These are phyloP conservation scores for Oreochromis mossambicus DNA, from an alignment of 2,797 vertebrate species.

Conservation along the genomic window DNA sequence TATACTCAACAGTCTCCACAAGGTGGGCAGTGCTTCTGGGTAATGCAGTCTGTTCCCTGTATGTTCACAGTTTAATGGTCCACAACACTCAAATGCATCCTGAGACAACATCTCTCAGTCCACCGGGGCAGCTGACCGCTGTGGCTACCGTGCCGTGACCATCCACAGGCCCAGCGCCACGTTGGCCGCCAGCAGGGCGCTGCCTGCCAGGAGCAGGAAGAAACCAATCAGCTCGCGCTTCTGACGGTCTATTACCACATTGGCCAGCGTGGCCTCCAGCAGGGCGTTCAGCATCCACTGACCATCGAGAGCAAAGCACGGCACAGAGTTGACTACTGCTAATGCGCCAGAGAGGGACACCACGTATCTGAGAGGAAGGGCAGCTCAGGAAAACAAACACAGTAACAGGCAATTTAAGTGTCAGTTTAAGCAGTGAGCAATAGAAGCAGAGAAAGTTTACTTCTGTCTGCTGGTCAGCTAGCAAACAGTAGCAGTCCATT, in stretches of 20 bases:
- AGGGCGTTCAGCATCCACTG: constrained; percentile 98
- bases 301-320: constrained; percentile 95
- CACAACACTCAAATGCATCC: not conserved
- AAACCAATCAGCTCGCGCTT: constrained; percentile 91
- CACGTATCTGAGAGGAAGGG: constrained; percentile 79
- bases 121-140: not conserved
- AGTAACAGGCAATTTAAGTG: not conserved
- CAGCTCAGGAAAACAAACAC: constrained; percentile 26
- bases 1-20: constrained; percentile 1
- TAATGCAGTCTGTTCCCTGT: not conserved
- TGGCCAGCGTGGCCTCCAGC: constrained; percentile 89
- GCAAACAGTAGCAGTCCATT: not conserved
- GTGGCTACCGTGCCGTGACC: constrained; percentile 90
- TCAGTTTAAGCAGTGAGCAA: not conserved
- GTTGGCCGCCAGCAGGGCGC: constrained; percentile 92
- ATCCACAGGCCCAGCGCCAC: constrained; percentile 96
- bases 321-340: constrained; percentile 95
- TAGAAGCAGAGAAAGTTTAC: not conserved
- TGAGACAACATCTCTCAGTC: not conserved
- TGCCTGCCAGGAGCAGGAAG: constrained; percentile 92
- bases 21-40: not conserved
- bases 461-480: not conserved
- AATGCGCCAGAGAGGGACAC: constrained; percentile 94
- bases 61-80: constrained; percentile 48
- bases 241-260: constrained; percentile 85